Evolutionary conservation across 2,888 invertebrate genomes (phyloP).

Genomic region (Amphipyra tragopoginis): DNA sequence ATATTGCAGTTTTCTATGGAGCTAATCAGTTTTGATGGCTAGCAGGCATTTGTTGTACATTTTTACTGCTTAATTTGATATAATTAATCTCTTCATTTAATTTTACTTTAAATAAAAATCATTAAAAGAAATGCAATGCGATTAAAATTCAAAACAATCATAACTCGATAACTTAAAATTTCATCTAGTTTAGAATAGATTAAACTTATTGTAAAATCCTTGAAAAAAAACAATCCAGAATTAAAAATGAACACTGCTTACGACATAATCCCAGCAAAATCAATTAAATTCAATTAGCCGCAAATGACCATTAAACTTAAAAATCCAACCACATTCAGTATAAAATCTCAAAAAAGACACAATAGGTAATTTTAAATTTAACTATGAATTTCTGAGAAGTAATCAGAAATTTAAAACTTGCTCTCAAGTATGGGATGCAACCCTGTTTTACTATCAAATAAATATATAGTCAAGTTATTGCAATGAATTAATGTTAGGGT

Average conservation of each 20-base stretch:
- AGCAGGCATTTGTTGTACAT: neutral
- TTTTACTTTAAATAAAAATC: too few relatives aligned
- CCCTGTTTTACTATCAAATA: slow-evolving; percentile 63
- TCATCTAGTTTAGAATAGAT: too few relatives aligned
- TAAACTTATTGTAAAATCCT: too few relatives aligned
- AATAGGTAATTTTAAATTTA: slow-evolving; percentile 34
- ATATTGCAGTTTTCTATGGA: slow-evolving; percentile 1
- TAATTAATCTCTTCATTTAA: too few relatives aligned
- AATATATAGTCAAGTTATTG: slow-evolving; percentile 51
- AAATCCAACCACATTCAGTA: neutral
- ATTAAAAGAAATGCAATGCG: too few relatives aligned
- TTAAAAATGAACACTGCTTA: too few relatives aligned
- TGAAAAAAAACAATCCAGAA: too few relatives aligned
- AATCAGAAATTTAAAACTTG: slow-evolving; percentile 57
- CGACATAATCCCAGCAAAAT: neutral
- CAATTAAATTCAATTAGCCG: neutral
- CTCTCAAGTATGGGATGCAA: slow-evolving; percentile 50
- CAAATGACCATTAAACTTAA: neutral
- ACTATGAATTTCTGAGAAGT: slow-evolving; percentile 70
- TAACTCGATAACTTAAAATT: too few relatives aligned
- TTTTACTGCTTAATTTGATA: too few relatives aligned
- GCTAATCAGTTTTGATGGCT: neutral
- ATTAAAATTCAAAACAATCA: too few relatives aligned
- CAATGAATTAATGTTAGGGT: slow-evolving; percentile 22
- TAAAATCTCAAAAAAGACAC: slow-evolving; percentile 6